Evolutionary conservation across 2,888 invertebrate genomes (phyloP).

Genomic region (Syritta pipiens): DNA sequence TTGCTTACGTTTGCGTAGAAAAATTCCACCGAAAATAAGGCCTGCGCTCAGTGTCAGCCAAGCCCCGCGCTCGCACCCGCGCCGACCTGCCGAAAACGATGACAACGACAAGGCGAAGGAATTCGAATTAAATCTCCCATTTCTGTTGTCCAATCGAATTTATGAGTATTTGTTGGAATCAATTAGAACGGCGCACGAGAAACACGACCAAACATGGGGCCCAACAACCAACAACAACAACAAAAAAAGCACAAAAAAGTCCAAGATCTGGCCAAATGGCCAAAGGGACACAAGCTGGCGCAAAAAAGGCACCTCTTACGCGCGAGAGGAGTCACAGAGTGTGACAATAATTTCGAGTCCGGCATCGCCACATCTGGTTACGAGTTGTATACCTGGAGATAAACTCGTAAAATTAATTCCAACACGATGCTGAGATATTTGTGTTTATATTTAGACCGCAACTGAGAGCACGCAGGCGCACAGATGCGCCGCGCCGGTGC

Average conservation of each 20-base stretch:
- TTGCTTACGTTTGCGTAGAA: conserved; percentile 44
- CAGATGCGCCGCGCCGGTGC: conserved; percentile 32
- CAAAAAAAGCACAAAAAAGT: not conserved
- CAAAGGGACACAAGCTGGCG: conserved; percentile 32
- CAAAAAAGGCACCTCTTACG: conserved; percentile 17
- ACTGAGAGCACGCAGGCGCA: not conserved
- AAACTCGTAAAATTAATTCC: conserved; percentile 67
- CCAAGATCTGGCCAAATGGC: conserved; percentile 15
- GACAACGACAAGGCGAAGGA: conserved; percentile 55
- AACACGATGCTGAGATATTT: conserved; percentile 48
- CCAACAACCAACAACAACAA: not conserved
- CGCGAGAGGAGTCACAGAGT: conserved; percentile 20
- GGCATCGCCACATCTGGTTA: conserved; percentile 47
- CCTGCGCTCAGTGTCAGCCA: not conserved
- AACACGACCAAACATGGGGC: conserved; percentile 36
- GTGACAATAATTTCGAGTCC: conserved; percentile 55
- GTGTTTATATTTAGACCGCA: conserved; percentile 16
- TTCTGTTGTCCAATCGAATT: conserved; percentile 62
- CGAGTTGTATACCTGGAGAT: conserved; percentile 41
- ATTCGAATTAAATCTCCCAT: conserved; percentile 62
- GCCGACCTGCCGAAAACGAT: conserved; percentile 33
- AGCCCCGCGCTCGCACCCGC: not conserved
- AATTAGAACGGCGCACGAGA: conserved; percentile 54
- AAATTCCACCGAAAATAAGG: conserved; percentile 7
- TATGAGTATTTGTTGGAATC: conserved; percentile 64